Base-by-base conservation (phyloP, 2,113 vertebrate species). In the Oryzias celebensis region DNA sequence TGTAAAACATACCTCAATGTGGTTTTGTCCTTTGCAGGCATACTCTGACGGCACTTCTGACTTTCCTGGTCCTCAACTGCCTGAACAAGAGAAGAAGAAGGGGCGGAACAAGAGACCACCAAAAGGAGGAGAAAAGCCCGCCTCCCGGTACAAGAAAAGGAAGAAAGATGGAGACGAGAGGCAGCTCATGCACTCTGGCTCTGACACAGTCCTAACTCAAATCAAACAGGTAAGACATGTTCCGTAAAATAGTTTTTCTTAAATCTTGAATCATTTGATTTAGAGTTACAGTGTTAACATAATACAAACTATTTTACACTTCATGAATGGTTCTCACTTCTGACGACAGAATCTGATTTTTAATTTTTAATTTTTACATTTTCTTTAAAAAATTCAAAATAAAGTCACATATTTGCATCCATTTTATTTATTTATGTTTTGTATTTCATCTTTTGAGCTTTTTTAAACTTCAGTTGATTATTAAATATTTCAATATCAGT, bases 131-230 rank as follows among this genome's bases (percentile, higher is more conserved):
- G 97, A 97, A 76, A 98, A 95, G 71, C 92, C 94, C 5, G 90
- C 91, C 6, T 94, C 96, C 54, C 94, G 97, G 44, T 95, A 95
- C 65, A 99, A 98, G 83, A 98, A 95, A 79, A 94, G 96, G 56
- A 98, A 93, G 80, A 99, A 98, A 79, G 97, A 97, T 3, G 95
- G 94, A 13, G 96, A 98, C 20, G 96, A 96, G 65, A 94, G 93
- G 24, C 93, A 93, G 8, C 75, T 90, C 13, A 44, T 94, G 81
- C 94, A 90, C 73, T 84, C 93, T 10, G 90, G 89, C 2, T 65
- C 93, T 0, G 95, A 96, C 73, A 77, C 90, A 0, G 92, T 95
- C 60, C 91, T 93, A 89, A 91, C 91, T 73, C 95, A 95, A 76
- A 88, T 98, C 68, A 98, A 96, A 69, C 96, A 98, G 91, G 97